These are phyloP conservation scores for Mesoclemmys tuberculata DNA, from an alignment of 2,113 vertebrate species.

Conservation along the genomic window DNA sequence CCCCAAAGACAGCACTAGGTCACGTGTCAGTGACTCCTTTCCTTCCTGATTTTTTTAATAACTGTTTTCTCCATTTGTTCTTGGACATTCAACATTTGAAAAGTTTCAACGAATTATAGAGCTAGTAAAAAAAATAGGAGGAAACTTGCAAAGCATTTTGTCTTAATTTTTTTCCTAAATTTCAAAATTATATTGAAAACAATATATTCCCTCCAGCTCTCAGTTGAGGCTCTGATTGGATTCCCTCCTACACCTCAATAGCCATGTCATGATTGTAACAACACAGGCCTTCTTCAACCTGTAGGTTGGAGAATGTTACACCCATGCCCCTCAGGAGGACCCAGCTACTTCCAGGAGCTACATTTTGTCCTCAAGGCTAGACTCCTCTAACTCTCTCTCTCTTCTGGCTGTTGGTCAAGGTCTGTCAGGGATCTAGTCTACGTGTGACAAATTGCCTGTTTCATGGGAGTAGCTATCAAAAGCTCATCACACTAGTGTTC, in stretches of 20 bases:
- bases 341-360: background rate
- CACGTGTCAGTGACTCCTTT: background rate
- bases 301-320: conserved; percentile 25
- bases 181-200: background rate
- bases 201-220: background rate
- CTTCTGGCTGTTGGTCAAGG: background rate
- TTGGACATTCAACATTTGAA: background rate
- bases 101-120: background rate
- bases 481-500: background rate
- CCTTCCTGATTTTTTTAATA: background rate
- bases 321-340: background rate
- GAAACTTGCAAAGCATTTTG: background rate
- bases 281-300: background rate
- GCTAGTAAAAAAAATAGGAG: background rate
- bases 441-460: background rate
- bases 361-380: conserved; percentile 21
- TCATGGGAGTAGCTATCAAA: background rate
- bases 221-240: conserved; percentile 12
- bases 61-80: background rate
- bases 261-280: conserved; percentile 5
- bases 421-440: background rate
- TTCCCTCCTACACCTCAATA: background rate
- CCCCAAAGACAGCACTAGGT: background rate
- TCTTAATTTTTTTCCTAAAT: background rate
- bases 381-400: background rate